These are phyloP conservation scores for Lerista edwardsae DNA, from an alignment of 2,797 vertebrate genomes.

Conservation along the genomic window DNA sequence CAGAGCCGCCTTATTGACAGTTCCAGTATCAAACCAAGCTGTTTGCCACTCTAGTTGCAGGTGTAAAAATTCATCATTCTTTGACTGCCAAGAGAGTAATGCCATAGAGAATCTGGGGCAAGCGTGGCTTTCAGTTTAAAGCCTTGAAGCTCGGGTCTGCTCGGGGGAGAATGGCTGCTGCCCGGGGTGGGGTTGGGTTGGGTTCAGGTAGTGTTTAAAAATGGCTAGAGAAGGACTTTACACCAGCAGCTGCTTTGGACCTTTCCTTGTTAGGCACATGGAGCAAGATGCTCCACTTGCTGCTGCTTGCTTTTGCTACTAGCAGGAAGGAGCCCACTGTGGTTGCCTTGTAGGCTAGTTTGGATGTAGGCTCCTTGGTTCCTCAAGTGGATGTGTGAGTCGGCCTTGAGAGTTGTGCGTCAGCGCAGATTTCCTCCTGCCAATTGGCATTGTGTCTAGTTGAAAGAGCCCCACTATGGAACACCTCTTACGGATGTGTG, in stretches of 20 bases:
- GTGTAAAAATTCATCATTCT: too few relatives aligned
- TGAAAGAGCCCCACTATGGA: background rate
- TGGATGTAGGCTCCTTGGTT: background rate
- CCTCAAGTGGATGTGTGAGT: background rate
- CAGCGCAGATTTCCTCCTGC: background rate
- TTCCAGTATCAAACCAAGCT: too few relatives aligned
- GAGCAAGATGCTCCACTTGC: background rate
- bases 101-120: too few relatives aligned
- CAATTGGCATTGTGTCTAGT: background rate
- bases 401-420: background rate
- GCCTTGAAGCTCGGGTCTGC: too few relatives aligned
- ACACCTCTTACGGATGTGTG: background rate
- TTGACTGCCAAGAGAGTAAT: too few relatives aligned
- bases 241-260: background rate
- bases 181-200: too few relatives aligned
- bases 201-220: too few relatives aligned
- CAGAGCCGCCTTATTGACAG: background rate
- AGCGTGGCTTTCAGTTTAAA: too few relatives aligned
- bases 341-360: background rate
- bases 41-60: too few relatives aligned
- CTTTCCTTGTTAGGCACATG: background rate
- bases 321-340: background rate
- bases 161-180: background rate
- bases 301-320: background rate
- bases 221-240: background rate